Evolutionary conservation across 2,888 invertebrate species (phyloP).

Genomic region (Phaonia tiefii): DNA sequence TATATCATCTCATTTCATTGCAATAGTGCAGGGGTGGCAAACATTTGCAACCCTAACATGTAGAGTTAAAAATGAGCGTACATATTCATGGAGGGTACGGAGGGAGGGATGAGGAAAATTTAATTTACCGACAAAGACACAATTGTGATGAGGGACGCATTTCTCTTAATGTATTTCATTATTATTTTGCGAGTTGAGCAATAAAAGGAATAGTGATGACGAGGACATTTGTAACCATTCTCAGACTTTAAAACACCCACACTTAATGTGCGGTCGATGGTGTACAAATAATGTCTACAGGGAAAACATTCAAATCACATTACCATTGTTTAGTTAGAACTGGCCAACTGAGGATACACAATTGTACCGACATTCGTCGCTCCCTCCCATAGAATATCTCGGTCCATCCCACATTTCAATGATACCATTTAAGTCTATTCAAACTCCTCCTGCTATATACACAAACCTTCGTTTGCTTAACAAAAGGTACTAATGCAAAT

Average conservation of each 20-base stretch:
- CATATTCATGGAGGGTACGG: neutral
- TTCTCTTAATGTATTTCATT: neutral
- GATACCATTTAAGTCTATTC: too few relatives aligned
- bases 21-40: neutral
- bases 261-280: neutral
- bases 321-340: slow-evolving; percentile 76
- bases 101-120: neutral
- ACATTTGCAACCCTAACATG: neutral
- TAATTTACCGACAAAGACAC: neutral
- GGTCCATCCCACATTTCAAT: too few relatives aligned
- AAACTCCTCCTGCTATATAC: too few relatives aligned
- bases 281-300: slow-evolving; percentile 60
- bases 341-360: slow-evolving; percentile 52
- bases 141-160: neutral
- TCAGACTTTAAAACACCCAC: slow-evolving; percentile 43
- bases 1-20: slow-evolving; percentile 15
- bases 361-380: too few relatives aligned
- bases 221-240: slow-evolving; percentile 26
- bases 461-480: neutral
- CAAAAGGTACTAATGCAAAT: slow-evolving; percentile 15
- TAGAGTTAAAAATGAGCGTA: neutral
- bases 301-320: slow-evolving; percentile 76
- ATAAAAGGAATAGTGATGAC: slow-evolving; percentile 43
- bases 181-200: neutral
- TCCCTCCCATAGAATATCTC: too few relatives aligned